Base-by-base conservation (phyloP, 2,888 invertebrate genomes). In the Scaptodrosophila latifasciaeformis region DNA sequence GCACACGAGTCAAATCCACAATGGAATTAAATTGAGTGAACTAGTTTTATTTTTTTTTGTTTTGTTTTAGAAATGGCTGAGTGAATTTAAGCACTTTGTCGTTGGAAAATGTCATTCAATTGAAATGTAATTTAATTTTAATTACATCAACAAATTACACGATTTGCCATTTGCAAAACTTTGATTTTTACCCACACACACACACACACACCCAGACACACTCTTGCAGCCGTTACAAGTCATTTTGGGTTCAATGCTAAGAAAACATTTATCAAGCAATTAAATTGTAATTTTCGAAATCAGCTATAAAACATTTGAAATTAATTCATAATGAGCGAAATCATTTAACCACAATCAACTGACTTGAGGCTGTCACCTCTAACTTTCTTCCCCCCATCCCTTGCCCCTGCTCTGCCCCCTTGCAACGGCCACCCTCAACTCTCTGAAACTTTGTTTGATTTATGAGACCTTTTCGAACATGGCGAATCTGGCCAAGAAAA, bases 211-310 rank as follows among this genome's bases (percentile, higher is more conserved):
- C 10, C 1, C 15, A 34, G 27, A 6, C 27, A 6, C 27, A 27
- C 5, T 27, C 27, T 27, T 5, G 27, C 27, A 27, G 5, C 27
- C 27, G 5, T 27, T 27, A 5, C n/a, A n/a, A n/a, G n/a, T n/a
- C n/a, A 34, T 15, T 34, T 37, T 13, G 37, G 6, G 10, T 5
- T 31, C 31, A 10, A 10, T 31, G 31, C 10, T 37, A 17, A 29
- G 52, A 42, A 54, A 39, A 49, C 59, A 55, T 65, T 69, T 69
- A 54, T 59, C 53, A 43, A 70, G 37, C 67, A 77, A 65, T 74
- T 64, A 79, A 74, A 64, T 58, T 62, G 59, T 54, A 59, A 64
- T 79, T 74, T 61, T 13, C 59, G 70, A 70, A 69, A 78, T 65
- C 58, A 54, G 50, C 54, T 56, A 59, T 62, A 56, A 57, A 49